These are phyloP conservation scores for Paedocypris sp. DNA, from an alignment of 2,113 vertebrate genomes.

Conservation along the genomic window DNA sequence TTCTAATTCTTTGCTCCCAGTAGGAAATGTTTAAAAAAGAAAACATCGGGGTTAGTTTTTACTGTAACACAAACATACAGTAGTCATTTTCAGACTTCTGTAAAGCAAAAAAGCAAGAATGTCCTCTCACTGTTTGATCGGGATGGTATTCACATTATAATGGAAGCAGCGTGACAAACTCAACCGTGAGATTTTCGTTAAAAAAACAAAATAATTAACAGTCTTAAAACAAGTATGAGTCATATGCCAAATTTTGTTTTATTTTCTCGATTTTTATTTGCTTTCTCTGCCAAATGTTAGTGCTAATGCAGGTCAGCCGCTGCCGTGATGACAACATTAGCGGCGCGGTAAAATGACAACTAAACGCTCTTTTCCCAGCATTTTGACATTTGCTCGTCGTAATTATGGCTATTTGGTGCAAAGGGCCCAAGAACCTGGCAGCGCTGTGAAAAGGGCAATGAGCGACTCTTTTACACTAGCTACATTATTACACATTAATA, in stretches of 20 bases:
- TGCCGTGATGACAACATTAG: not conserved
- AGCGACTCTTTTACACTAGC: slow-evolving; percentile 47
- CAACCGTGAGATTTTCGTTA: too few relatives aligned
- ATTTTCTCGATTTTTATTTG: not conserved
- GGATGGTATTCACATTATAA: too few relatives aligned
- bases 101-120: too few relatives aligned
- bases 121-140: too few relatives aligned
- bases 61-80: too few relatives aligned
- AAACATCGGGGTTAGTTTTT: too few relatives aligned
- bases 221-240: too few relatives aligned
- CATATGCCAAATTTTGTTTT: not conserved
- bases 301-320: not conserved
- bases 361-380: slow-evolving; percentile 31
- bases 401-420: slow-evolving; percentile 48
- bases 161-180: too few relatives aligned
- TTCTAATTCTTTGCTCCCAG: too few relatives aligned
- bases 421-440: slow-evolving; percentile 55
- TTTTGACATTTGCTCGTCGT: slow-evolving; percentile 47
- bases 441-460: slow-evolving; percentile 59
- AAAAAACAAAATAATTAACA: too few relatives aligned
- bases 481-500: slow-evolving; percentile 54
- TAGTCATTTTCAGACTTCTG: too few relatives aligned
- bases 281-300: not conserved
- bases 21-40: too few relatives aligned
- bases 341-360: not conserved